Conservation (phyloP, 2,113 vertebrate species). For the Syrrhaptes paradoxus region DNA sequence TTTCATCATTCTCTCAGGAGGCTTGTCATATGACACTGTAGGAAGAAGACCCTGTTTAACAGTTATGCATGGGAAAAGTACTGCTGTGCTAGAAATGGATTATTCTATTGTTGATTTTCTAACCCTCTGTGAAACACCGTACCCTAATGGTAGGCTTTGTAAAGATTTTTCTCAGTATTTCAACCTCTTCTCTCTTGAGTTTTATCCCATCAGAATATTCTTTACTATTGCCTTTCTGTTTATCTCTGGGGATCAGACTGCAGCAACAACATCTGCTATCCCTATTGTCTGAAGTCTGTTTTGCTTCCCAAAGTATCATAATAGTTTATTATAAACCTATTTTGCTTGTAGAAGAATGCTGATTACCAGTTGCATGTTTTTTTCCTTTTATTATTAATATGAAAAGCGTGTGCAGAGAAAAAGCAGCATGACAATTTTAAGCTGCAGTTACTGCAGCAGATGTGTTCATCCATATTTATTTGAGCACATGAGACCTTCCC, state of each 20-base stretch:
- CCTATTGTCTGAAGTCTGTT: not conserved
- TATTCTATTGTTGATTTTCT: conserved; percentile 98
- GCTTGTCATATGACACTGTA: conserved; percentile 95
- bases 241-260: not conserved
- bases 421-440: not conserved
- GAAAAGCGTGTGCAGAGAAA: not conserved
- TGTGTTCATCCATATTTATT: not conserved
- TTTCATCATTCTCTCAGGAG: conserved; percentile 97
- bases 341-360: not conserved
- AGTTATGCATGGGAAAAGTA: conserved; percentile 98
- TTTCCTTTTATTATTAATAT: not conserved
- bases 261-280: not conserved
- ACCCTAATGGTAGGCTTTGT: conserved; percentile 87
- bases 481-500: not conserved
- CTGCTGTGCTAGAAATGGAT: conserved; percentile 98
- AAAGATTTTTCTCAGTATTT: not conserved
- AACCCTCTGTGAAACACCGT: conserved; percentile 98
- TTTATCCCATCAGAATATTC: not conserved
- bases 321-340: not conserved
- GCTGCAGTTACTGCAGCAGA: not conserved
- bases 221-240: not conserved
- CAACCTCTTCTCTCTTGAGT: not conserved
- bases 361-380: not conserved
- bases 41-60: conserved; percentile 97
- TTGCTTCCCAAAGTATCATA: not conserved